Evolutionary conservation across 2,113 vertebrate species (phyloP).

Genomic region (Platysteira castanea): DNA sequence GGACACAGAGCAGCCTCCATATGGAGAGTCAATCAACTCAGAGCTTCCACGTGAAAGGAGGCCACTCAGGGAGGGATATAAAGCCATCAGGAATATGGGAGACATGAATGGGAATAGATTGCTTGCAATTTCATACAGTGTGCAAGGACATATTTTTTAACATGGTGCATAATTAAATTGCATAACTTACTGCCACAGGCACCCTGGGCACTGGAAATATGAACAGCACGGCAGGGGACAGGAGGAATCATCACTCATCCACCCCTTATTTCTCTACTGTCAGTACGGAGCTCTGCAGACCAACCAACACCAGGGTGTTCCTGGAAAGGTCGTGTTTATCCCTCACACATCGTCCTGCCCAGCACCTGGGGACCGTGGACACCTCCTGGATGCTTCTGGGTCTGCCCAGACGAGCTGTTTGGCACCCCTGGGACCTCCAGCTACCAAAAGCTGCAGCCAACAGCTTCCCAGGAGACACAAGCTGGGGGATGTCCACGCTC

Average conservation of each 20-base stretch:
- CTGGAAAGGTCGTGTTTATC: neutral
- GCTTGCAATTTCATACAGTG: neutral
- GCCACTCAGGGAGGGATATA: neutral
- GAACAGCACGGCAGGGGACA: neutral
- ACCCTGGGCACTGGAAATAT: neutral
- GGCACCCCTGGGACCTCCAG: neutral
- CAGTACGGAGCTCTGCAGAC: neutral
- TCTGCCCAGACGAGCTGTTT: neutral
- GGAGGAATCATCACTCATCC: neutral
- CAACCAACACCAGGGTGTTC: neutral
- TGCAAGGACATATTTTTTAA: neutral
- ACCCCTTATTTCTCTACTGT: neutral
- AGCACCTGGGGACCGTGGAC: neutral
- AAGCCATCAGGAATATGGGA: neutral
- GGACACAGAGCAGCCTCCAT: neutral
- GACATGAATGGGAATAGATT: neutral
- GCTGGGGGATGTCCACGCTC: rapidly evolving
- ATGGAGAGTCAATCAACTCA: neutral
- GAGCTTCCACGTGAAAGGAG: neutral
- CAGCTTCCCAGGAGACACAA: neutral
- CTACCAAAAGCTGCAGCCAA: neutral
- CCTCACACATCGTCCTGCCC: rapidly evolving
- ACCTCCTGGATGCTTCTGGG: neutral
- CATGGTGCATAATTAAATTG: neutral
- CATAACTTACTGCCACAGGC: neutral